Conservation (phyloP, 2,888 invertebrate species). For the Heliconius ethilla region DNA sequence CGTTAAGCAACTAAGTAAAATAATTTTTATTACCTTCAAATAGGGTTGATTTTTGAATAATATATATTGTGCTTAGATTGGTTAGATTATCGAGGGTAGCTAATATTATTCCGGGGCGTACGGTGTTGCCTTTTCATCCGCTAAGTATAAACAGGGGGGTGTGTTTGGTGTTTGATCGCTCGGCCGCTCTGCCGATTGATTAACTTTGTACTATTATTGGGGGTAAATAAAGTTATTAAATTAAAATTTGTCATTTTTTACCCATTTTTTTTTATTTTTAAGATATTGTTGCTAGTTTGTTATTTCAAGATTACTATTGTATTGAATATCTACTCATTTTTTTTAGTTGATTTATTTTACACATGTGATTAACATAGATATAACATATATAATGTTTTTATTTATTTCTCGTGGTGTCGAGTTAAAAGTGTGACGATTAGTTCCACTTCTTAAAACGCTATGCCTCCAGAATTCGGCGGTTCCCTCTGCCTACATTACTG, state of each 20-base stretch:
- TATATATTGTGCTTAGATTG: slow-evolving; percentile 62
- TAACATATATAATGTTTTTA: too few relatives aligned
- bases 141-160: slow-evolving; percentile 81
- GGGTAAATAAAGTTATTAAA: slow-evolving; percentile 48
- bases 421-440: too few relatives aligned
- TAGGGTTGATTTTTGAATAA: slow-evolving; percentile 56
- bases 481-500: too few relatives aligned
- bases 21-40: slow-evolving; percentile 51
- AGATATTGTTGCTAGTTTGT: background rate
- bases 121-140: slow-evolving; percentile 82
- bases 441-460: too few relatives aligned
- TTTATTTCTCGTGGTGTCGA: too few relatives aligned
- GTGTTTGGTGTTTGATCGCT: slow-evolving; percentile 75
- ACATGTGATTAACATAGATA: too few relatives aligned
- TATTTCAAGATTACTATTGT: background rate
- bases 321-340: background rate
- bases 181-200: slow-evolving; percentile 74
- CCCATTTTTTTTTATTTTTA: background rate
- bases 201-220: slow-evolving; percentile 68
- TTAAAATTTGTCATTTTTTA: slow-evolving; percentile 39
- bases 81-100: slow-evolving; percentile 79
- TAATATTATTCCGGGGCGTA: slow-evolving; percentile 82
- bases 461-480: too few relatives aligned
- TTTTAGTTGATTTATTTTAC: background rate
- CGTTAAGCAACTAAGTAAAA: slow-evolving; percentile 47